These are phyloP conservation scores for Drosophila barbarae DNA, from an alignment of 2,888 invertebrate genomes.

Conservation along the genomic window DNA sequence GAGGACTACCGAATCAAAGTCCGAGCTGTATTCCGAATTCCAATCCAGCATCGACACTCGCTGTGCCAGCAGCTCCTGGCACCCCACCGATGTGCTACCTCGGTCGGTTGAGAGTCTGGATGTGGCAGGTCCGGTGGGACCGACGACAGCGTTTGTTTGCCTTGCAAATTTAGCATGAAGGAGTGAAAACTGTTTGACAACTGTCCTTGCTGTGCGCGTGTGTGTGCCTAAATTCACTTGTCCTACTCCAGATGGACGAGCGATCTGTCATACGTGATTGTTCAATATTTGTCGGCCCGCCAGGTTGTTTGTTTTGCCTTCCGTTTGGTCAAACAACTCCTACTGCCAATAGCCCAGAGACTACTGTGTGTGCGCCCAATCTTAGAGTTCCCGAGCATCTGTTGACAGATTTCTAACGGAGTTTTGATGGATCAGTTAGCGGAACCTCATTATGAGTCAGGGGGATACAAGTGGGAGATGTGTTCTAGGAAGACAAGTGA, in stretches of 20 bases:
- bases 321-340: slow-evolving; percentile 25
- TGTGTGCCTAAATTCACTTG: slow-evolving; percentile 57
- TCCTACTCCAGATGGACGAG: slow-evolving; percentile 36
- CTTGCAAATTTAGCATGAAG: slow-evolving; percentile 72
- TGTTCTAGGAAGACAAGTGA: slow-evolving; percentile 16
- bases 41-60: slow-evolving; percentile 52
- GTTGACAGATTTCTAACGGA: slow-evolving; percentile 63
- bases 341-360: slow-evolving; percentile 16
- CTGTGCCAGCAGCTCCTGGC: slow-evolving; percentile 51
- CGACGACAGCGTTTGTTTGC: slow-evolving; percentile 55
- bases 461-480: slow-evolving; percentile 5
- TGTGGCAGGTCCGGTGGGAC: slow-evolving; percentile 54
- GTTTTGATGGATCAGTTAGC: slow-evolving; percentile 61
- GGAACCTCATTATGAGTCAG: slow-evolving; percentile 43
- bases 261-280: slow-evolving; percentile 67
- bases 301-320: slow-evolving; percentile 34
- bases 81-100: slow-evolving; percentile 34
- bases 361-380: slow-evolving; percentile 31
- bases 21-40: background rate
- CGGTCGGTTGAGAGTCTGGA: slow-evolving; percentile 37
- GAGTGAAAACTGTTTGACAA: slow-evolving; percentile 70
- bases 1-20: slow-evolving; percentile 54
- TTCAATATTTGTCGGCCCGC: slow-evolving; percentile 64
- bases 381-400: slow-evolving; percentile 25
- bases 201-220: slow-evolving; percentile 25